These are phyloP conservation scores for Odontamblyopus lacepedii DNA, from an alignment of 2,797 vertebrate species.

Conservation along the genomic window DNA sequence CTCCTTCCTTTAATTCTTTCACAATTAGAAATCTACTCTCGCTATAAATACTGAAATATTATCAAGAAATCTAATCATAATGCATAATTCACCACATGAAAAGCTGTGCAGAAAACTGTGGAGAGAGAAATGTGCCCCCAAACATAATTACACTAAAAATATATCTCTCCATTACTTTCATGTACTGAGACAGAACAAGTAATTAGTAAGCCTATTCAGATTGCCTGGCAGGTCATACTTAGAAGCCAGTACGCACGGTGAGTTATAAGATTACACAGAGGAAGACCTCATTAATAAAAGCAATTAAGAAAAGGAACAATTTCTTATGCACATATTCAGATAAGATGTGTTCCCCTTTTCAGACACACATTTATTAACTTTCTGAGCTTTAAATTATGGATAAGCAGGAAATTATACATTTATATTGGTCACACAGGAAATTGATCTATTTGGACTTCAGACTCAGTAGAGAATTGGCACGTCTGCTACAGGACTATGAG, in stretches of 20 bases:
- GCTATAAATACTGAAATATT: no score
- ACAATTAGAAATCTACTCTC: no score
- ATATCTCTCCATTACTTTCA: not conserved
- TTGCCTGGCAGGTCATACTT: not conserved
- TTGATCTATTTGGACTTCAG: slow-evolving; percentile 13
- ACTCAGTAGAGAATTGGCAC: not conserved
- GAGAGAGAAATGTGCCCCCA: not conserved
- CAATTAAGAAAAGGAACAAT: slow-evolving; percentile 46
- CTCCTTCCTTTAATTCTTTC: no score
- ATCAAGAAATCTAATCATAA: no score
- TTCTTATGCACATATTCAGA: slow-evolving; percentile 35
- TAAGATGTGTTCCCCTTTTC: slow-evolving; percentile 30
- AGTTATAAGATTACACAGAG: not conserved
- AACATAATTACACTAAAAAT: not conserved
- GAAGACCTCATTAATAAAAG: slow-evolving; percentile 32
- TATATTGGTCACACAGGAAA: slow-evolving; percentile 48
- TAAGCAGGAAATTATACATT: slow-evolving; percentile 57
- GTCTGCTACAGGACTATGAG: not conserved
- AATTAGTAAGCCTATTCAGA: not conserved
- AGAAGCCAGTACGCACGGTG: not conserved
- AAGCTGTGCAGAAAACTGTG: not conserved
- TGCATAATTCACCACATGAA: not conserved
- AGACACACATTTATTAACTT: slow-evolving; percentile 56
- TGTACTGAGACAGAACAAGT: not conserved
- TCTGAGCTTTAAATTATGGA: slow-evolving; percentile 54